Evolutionary conservation across 2,113 vertebrate species (phyloP), one percentile per base, ranked within the genome.

Genomic region (Lycocorax pyrrhopterus): DNA sequence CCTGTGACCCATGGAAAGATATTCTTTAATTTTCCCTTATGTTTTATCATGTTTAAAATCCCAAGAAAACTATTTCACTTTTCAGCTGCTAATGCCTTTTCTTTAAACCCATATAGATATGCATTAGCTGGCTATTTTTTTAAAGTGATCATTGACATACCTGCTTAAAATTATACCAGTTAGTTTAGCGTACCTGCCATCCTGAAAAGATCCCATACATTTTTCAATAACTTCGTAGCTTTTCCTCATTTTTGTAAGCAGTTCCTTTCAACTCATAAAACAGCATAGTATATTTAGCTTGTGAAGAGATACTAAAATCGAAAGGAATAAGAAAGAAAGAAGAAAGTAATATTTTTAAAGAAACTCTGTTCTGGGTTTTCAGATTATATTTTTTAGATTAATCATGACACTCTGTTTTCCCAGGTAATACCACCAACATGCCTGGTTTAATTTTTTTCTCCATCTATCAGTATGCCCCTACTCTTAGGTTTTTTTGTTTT

Each of bases 1-100:
- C 82, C 78, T 88, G 33, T 92, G 72, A 94, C 47, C 46, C 44
- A 41, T 39, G 43, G 44, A 78, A 81, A 74, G 13, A 59, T 47
- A 47, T 84, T 78, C 21, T 77, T 86, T 75, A 32, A 60, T 75
- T 89, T 93, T 25, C 32, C 7, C 6, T 78, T 59, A 51, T 0
- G 1, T 63, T 88, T 94, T 59, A 56, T 2, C n/a, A 26, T 67
- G 12, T 53, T 77, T 39, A 55, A 76, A 81, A 87, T 66, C 8
- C 16, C 13, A 67, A 39, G 46, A 74, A 90, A 95, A 4, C 19
- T 10, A 16, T 84, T 79, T 80, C 16, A 66, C 16, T 63, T 85
- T 90, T 72, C 49, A 83, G 8, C 6, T 16, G 1, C 23, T 47
- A 84, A 59, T 3, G 6, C 0, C 3, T 26, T 90, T 89, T 49